These are phyloP conservation scores for Oeneis ivallda DNA, from an alignment of 2,888 invertebrate species.

Conservation along the genomic window DNA sequence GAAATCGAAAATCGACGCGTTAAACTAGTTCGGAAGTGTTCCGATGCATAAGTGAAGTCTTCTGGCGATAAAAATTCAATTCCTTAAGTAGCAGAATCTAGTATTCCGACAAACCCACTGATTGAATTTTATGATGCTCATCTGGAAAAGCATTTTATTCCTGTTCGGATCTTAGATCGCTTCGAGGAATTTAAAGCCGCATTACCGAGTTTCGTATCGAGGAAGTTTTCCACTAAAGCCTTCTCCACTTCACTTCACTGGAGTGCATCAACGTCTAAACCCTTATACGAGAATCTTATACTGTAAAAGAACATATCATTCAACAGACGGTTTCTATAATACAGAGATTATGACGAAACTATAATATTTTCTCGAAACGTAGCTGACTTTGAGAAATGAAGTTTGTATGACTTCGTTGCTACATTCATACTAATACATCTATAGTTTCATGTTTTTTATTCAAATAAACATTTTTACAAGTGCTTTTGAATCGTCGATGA, in stretches of 20 bases:
- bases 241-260: background rate
- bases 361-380: too few relatives aligned
- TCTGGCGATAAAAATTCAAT: background rate
- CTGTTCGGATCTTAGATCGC: background rate
- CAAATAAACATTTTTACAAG: too few relatives aligned
- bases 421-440: too few relatives aligned
- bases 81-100: conserved; percentile 2
- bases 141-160: conserved; percentile 7
- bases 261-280: background rate
- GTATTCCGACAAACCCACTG: background rate
- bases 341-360: too few relatives aligned
- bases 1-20: background rate
- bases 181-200: background rate
- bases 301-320: background rate
- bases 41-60: background rate
- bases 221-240: background rate
- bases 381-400: background rate
- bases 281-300: background rate
- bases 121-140: conserved; percentile 5
- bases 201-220: background rate
- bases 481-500: too few relatives aligned
- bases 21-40: background rate
- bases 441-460: too few relatives aligned
- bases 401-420: too few relatives aligned
- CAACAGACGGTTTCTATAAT: background rate